Base-by-base conservation (phyloP, 1,140 invertebrate species). In the Myzus persicae region DNA sequence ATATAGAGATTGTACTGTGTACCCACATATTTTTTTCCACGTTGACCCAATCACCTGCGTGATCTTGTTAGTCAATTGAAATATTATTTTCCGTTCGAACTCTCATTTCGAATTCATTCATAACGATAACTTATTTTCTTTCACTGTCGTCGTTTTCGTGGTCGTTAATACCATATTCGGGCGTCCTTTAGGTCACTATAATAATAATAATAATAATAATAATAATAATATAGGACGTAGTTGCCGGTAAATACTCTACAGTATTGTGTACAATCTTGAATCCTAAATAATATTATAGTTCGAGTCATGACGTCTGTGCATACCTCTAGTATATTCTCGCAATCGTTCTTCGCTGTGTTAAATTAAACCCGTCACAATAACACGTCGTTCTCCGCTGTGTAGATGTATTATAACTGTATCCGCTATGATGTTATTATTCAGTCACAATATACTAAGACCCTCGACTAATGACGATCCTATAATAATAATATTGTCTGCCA, bases 341-440 rank as follows among this genome's bases (percentile, higher is more conserved):
- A n/a, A 76, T 76, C n/a, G 36, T 76, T 76, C 59, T 76, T 76
- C 59, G 36, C 59, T n/a, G 36, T 76, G 31, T 76, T 76, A 76
- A n/a, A 76, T 76, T 76, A 76, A 76, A 76, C n/a, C 59, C 59
- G 59, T 76, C n/a, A 76, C 59, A 76, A 76, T 76, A 76, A 76
- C 14, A 76, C 31, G n/a, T 59, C 54, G 31, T 76, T 76, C 9
- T n/a, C 59, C 9, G 18, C 59, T 3, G 31, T 18, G 59, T 76
- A 9, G 59, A 76, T 76, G n/a, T 76, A 76, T 76, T 76, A 76
- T n/a, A 76, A 76, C 59, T n/a, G 59, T 76, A 76, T 76, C 59
- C 59, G 59, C 31, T 76, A 76, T 36, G 59, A 14, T 76, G 31
- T 76, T 76, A 76, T 76, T 76, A 76, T 76, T 67, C 59, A 67